Evolutionary conservation across 2,888 invertebrate species (phyloP).

Genomic region (Metacarcinus magister): DNA sequence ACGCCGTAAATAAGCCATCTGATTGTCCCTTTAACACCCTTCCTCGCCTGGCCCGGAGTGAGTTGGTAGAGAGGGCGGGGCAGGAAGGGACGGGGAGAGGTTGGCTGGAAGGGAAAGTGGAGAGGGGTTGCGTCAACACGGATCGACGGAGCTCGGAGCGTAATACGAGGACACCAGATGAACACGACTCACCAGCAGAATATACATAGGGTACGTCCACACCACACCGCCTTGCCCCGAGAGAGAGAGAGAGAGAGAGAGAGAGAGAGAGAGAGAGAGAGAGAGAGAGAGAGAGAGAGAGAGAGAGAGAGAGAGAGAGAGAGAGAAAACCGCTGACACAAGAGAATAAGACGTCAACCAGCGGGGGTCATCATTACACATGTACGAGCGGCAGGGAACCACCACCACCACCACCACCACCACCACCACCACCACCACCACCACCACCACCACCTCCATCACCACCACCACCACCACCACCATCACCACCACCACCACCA

Average conservation of each 20-base stretch:
- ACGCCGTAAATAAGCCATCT: conserved; percentile 69
- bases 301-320: conserved; percentile 39
- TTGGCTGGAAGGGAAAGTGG: background rate
- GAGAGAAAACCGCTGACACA: background rate
- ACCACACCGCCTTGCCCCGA: background rate
- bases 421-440: conserved; percentile 32
- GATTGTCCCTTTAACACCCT: conserved; percentile 64
- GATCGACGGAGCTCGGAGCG: background rate
- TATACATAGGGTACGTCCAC: background rate
- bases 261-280: background rate
- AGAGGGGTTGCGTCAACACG: background rate
- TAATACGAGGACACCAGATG: background rate
- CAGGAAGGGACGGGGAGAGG: background rate
- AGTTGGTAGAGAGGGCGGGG: background rate
- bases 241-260: background rate
- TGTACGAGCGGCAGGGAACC: conserved; percentile 50
- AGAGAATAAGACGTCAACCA: conserved; percentile 9
- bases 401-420: background rate
- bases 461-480: conserved; percentile 1
- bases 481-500: background rate
- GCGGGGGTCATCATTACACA: conserved; percentile 62
- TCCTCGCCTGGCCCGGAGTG: background rate
- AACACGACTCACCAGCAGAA: background rate
- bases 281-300: background rate
- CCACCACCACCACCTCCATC: conserved; percentile 27